Evolutionary conservation across 1,140 invertebrate genomes (phyloP), one percentile per base, ranked within the genome.

Genomic region (Anastrepha ludens): DNA sequence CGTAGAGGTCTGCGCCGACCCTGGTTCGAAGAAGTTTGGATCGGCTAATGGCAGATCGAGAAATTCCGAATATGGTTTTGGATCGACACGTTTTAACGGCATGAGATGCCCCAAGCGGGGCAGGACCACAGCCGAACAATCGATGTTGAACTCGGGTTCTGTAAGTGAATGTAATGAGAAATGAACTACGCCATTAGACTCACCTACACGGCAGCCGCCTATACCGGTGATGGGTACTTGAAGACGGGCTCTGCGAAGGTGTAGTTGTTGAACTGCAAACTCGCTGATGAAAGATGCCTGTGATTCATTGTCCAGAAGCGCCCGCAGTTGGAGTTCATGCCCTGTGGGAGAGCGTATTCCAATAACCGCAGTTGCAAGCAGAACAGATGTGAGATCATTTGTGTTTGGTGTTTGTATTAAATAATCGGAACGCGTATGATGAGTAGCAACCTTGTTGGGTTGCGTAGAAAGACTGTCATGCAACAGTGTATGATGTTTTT

Each of bases 251-350:
- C 86, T 41, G n/a, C 39, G 86, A 65, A 67, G 64, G 11, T 87
- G 39, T 15, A 87, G 44, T 55, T 87, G 64, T 70, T 87, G 64
- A 41, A 41, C 86, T 7, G 86, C 86, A 67, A 65, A 87, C 29
- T 87, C 86, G 20, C 86, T 87, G 44, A 87, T 87, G 39, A 87
- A 87, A 3, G 60, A 41, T 2, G 86, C 86, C 17, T 87, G 62
- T 17, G 86, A 87, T 17, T 62, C 86, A 29, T 6, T 64, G 86
- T 87, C 86, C 41, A 67, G 29, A 2, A 87, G 86, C 17, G 86
- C 20, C 15, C 86, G 62, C 17, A 62, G 11, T 62, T 62, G 60
- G 17, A 62, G 9, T 5, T 11, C 4, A 62, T 62, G 60, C 4
- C 60, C 60, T 13, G 17, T 15, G 60, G 60, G 8, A 11, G 60